phyloP scores from a whole-genome alignment of 2,113 vertebrate genomes.

The Protobothrops mucrosquamatus region DNA sequence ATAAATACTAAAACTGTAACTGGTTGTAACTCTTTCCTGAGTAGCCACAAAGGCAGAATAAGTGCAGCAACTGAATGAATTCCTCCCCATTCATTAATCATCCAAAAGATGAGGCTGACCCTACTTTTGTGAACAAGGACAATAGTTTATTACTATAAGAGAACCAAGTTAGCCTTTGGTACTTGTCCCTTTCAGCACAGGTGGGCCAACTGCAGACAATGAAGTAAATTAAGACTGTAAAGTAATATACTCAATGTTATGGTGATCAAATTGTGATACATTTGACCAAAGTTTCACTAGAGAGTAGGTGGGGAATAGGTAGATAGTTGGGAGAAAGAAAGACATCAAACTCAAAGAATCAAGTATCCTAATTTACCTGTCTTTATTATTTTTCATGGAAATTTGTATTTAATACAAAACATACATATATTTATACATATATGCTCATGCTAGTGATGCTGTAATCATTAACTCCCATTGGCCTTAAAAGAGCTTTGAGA shows the following conservation, averaged over 20 bases:
- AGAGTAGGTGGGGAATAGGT: background rate
- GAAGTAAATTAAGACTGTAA: background rate
- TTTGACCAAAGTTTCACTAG: background rate
- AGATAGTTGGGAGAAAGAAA: background rate
- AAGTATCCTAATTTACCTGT: background rate
- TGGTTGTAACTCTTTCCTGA: background rate
- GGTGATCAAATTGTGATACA: background rate
- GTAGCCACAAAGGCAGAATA: background rate
- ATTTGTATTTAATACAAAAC: background rate
- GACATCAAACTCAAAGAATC: background rate
- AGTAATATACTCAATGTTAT: background rate
- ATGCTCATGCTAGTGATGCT: background rate
- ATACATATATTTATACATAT: background rate
- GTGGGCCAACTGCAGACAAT: background rate
- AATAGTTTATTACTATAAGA: background rate
- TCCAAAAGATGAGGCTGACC: background rate
- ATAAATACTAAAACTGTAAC: conserved; percentile 2
- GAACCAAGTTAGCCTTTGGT: background rate
- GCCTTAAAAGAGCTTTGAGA: background rate
- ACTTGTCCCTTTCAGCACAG: background rate
- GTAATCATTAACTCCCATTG: background rate
- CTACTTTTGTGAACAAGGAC: background rate
- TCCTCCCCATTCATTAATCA: background rate
- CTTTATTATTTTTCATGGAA: background rate
- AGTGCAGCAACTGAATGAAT: background rate